Conservation (phyloP, 2,888 invertebrate genomes). For the Drosophila bunnanda region DNA sequence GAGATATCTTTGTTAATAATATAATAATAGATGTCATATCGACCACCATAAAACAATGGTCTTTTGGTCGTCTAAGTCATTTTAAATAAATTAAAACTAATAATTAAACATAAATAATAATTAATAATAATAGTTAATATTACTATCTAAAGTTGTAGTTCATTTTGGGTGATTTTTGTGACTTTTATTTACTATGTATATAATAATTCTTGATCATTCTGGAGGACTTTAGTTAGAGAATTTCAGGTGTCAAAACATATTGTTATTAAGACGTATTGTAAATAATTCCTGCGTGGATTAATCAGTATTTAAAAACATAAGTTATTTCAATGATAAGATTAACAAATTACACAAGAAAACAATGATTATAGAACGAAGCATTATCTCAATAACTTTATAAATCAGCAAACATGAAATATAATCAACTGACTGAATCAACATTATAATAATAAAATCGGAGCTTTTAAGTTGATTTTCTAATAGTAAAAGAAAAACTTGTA, state of each 20-base stretch:
- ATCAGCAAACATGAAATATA: neutral
- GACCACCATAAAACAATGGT: neutral
- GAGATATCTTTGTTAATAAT: too few relatives aligned
- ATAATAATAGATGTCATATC: neutral
- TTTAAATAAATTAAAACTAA: neutral
- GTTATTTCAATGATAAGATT: neutral
- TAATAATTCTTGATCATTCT: too few relatives aligned
- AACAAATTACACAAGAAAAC: neutral
- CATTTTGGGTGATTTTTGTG: neutral
- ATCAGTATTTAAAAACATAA: neutral
- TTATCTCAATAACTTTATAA: neutral
- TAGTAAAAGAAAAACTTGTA: neutral
- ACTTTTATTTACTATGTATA: too few relatives aligned
- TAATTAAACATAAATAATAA: too few relatives aligned
- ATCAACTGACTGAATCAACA: neutral
- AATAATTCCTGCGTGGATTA: too few relatives aligned
- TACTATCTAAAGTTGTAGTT: neutral
- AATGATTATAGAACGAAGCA: neutral
- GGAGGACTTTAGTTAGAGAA: too few relatives aligned
- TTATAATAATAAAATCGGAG: neutral
- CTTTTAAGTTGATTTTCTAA: neutral
- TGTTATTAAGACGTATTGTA: too few relatives aligned
- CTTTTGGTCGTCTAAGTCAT: neutral
- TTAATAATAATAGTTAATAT: neutral
- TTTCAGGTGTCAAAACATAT: too few relatives aligned